Conservation (phyloP, 2,113 vertebrate species). For the Apteryx owenii region DNA sequence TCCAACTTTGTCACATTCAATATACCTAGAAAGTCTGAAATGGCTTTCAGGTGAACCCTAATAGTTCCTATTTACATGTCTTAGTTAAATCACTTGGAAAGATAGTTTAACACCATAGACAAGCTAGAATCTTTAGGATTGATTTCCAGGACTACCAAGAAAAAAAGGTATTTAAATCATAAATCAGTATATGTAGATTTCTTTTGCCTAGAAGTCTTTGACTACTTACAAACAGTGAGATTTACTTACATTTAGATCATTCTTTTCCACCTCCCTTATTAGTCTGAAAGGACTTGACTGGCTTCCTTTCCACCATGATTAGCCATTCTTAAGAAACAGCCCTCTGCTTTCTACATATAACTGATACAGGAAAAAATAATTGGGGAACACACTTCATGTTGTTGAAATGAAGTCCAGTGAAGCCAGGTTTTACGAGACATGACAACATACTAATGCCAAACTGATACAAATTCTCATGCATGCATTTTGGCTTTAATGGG, state of each 20-base stretch:
- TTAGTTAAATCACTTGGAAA: slow-evolving; percentile 26
- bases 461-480: slow-evolving; percentile 63
- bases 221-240: not conserved
- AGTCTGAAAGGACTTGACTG: not conserved
- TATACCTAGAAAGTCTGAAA: slow-evolving; percentile 48
- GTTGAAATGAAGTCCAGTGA: slow-evolving; percentile 36
- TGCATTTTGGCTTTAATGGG: slow-evolving; percentile 57
- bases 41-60: slow-evolving; percentile 70
- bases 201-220: not conserved
- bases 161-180: not conserved
- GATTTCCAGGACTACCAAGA: not conserved
- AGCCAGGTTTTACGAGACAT: slow-evolving; percentile 53
- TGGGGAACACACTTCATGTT: slow-evolving; percentile 7
- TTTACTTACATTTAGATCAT: not conserved
- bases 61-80: slow-evolving; percentile 33
- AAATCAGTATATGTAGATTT: not conserved
- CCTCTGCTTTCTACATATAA: not conserved
- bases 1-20: slow-evolving; percentile 71
- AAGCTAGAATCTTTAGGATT: not conserved
- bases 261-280: not conserved
- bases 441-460: slow-evolving; percentile 57
- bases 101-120: not conserved
- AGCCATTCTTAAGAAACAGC: not conserved
- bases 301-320: not conserved
- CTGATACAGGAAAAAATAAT: not conserved